Conservation (phyloP, 2,113 vertebrate species). For the Alligator mississippiensis region DNA sequence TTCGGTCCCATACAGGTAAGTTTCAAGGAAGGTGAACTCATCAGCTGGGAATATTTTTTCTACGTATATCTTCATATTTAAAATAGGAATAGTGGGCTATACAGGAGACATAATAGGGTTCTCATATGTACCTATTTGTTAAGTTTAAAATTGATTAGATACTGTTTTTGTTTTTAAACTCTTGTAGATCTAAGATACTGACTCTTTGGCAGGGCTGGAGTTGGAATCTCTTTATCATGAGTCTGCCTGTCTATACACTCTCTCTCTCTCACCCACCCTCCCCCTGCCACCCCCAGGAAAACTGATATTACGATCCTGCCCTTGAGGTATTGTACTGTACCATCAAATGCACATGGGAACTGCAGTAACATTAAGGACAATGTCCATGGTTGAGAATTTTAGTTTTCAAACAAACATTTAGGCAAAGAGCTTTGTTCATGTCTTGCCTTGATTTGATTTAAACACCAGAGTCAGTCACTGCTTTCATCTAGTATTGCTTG, state of each 20-base stretch:
- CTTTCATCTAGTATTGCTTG: not conserved
- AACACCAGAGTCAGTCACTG: not conserved
- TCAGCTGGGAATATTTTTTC: constrained; percentile 45
- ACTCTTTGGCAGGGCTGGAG: not conserved
- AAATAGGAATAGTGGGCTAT: constrained; percentile 26
- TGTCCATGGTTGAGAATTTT: not conserved
- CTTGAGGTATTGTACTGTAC: not conserved
- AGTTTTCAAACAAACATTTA: not conserved
- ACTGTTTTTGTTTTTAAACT: not conserved
- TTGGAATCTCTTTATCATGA: not conserved
- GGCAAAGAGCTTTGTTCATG: not conserved
- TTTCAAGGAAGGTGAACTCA: constrained; percentile 71
- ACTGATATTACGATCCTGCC: too few relatives aligned
- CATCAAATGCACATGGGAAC: not conserved
- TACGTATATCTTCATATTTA: constrained; percentile 63
- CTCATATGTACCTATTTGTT: not conserved
- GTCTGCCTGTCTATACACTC: not conserved
- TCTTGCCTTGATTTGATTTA: not conserved
- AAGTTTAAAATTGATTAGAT: not conserved
- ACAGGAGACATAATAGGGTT: not conserved
- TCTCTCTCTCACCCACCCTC: not conserved
- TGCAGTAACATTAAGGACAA: not conserved
- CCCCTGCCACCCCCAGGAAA: not conserved
- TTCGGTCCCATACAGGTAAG: constrained; percentile 93
- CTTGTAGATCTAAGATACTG: not conserved